Conservation (phyloP, 2,888 invertebrate species). For the Amphipyra berbera region DNA sequence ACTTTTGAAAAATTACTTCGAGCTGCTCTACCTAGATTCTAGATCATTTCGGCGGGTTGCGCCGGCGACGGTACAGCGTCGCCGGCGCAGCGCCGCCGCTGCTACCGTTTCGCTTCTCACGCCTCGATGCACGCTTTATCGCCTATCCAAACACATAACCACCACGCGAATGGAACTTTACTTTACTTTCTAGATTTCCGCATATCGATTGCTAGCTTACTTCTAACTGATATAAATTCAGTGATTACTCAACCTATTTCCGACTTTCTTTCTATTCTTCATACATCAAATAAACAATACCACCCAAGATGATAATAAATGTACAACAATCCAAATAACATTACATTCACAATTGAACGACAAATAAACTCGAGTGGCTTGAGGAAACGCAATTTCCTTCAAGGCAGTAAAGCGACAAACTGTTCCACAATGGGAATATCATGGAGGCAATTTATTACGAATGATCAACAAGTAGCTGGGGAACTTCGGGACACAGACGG, state of each 20-base stretch:
- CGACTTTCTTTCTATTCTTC: slow-evolving; percentile 6
- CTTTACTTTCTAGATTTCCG: slow-evolving; percentile 53
- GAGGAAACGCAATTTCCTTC: slow-evolving; percentile 87
- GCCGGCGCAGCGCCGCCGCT: slow-evolving; percentile 19
- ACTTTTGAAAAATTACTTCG: neutral
- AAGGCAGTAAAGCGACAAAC: slow-evolving; percentile 88
- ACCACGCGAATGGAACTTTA: slow-evolving; percentile 41
- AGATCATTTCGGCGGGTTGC: slow-evolving; percentile 11
- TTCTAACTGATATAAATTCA: slow-evolving; percentile 17
- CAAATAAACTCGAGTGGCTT: slow-evolving; percentile 84
- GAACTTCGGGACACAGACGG: slow-evolving; percentile 75
- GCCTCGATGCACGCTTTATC: slow-evolving; percentile 49
- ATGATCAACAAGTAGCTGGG: slow-evolving; percentile 89
- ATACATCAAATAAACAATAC: slow-evolving; percentile 10
- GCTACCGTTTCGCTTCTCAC: slow-evolving; percentile 36
- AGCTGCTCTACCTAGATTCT: slow-evolving; percentile 5
- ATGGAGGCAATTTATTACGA: slow-evolving; percentile 89
- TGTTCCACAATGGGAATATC: slow-evolving; percentile 88
- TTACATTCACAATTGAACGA: slow-evolving; percentile 67
- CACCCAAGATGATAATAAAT: slow-evolving; percentile 29
- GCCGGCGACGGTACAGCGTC: slow-evolving; percentile 28
- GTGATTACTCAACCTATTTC: slow-evolving; percentile 8
- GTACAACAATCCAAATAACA: slow-evolving; percentile 43
- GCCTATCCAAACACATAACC: slow-evolving; percentile 52
- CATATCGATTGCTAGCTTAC: slow-evolving; percentile 26